phyloP scores from a whole-genome alignment of 2,113 vertebrate genomes.

The Nipponia nippon region DNA sequence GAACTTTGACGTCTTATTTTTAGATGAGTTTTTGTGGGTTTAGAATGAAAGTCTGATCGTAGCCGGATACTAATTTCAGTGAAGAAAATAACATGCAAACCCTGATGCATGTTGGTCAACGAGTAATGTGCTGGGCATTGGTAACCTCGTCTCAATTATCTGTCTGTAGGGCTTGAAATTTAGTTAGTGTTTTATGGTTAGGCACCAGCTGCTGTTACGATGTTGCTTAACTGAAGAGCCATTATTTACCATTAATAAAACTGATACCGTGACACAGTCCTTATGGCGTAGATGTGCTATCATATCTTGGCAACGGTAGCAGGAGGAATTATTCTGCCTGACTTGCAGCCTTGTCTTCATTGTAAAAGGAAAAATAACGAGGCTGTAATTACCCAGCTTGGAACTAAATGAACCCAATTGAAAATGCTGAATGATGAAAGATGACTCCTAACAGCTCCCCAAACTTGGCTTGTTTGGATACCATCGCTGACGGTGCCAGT shows the following conservation, averaged over 20 bases:
- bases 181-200: not conserved
- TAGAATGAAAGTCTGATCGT: not conserved
- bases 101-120: not conserved
- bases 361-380: slow-evolving; percentile 49
- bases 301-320: slow-evolving; percentile 36
- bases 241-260: slow-evolving; percentile 52
- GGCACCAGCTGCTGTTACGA: not conserved
- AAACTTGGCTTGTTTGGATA: not conserved
- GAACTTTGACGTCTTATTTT: slow-evolving; percentile 11
- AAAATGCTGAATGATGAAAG: slow-evolving; percentile 39
- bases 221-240: slow-evolving; percentile 17
- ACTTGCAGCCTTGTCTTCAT: slow-evolving; percentile 43
- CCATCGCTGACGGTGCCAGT: not conserved
- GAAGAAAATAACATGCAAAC: not conserved
- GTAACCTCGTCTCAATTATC: not conserved
- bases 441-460: slow-evolving; percentile 13
- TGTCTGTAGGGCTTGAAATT: not conserved
- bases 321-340: slow-evolving; percentile 50
- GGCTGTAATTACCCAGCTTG: slow-evolving; percentile 44
- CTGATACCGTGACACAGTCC: slow-evolving; percentile 29
- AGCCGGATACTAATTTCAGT: not conserved
- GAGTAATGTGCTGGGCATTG: not conserved
- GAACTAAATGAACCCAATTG: slow-evolving; percentile 44
- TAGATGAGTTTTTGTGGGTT: not conserved
- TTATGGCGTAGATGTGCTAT: slow-evolving; percentile 9